Conservation (phyloP, 2,797 vertebrate species). For the Coregonus sp. region DNA sequence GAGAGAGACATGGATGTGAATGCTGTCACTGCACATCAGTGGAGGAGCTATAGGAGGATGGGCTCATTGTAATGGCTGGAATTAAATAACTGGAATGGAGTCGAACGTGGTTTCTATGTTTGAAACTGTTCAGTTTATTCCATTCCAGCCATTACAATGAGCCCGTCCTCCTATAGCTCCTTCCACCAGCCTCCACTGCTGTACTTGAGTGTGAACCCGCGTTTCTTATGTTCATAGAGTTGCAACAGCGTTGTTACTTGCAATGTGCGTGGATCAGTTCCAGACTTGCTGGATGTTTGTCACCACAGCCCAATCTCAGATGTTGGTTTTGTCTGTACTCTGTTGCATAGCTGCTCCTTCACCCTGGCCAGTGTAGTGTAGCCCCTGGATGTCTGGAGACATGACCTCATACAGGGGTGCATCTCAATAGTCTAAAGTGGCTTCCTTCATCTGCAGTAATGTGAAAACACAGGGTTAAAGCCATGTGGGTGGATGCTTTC, state of each 20-base stretch:
- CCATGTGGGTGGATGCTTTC: constrained; percentile 53
- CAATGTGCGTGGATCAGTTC: not conserved
- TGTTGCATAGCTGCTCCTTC: not conserved
- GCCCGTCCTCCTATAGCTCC: no score
- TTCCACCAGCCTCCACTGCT: not conserved
- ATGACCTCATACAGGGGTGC: not conserved
- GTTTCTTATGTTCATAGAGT: not conserved
- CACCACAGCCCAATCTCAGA: not conserved
- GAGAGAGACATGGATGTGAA: no score
- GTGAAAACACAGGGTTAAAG: constrained; percentile 49
- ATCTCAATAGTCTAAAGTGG: not conserved
- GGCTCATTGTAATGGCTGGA: no score
- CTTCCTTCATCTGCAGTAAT: constrained; percentile 42
- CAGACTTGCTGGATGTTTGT: not conserved
- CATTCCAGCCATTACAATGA: no score
- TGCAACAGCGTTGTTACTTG: not conserved
- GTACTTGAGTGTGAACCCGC: not conserved
- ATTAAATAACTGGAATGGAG: no score
- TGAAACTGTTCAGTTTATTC: no score
- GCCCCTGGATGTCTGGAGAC: not conserved
- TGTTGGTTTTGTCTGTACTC: not conserved
- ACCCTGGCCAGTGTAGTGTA: not conserved
- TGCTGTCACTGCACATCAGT: no score
- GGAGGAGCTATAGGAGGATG: no score
- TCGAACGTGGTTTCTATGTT: no score